Conservation (phyloP, 2,113 vertebrate genomes). For the Gallinago jamesoni region DNA sequence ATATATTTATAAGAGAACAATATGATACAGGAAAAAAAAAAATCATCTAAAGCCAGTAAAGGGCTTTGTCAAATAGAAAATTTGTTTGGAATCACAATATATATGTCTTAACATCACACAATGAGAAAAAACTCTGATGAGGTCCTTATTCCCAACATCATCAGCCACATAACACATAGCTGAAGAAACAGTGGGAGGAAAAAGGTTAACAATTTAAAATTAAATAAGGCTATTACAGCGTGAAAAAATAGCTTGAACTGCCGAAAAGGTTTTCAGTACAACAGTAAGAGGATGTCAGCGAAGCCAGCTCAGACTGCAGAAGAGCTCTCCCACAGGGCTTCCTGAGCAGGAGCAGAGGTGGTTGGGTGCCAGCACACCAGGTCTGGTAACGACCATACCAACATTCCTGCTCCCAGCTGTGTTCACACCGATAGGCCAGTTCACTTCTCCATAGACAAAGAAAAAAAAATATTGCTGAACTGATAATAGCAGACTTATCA, state of each 20-base stretch:
- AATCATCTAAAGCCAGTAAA: conserved; percentile 70
- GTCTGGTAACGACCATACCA: background rate
- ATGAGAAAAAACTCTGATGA: conserved; percentile 68
- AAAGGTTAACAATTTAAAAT: conserved; percentile 77
- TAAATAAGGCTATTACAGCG: conserved; percentile 72
- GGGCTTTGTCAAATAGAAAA: conserved; percentile 70
- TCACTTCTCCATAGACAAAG: background rate
- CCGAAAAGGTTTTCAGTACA: conserved; percentile 17
- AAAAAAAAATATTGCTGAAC: background rate
- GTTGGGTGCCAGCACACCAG: background rate
- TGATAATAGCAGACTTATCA: background rate
- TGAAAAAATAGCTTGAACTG: conserved; percentile 70
- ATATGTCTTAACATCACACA: conserved; percentile 69
- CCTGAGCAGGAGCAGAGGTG: background rate
- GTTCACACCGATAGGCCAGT: background rate
- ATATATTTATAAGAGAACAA: conserved; percentile 72
- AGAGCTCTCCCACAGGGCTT: background rate
- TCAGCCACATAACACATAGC: conserved; percentile 65
- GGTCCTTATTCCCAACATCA: conserved; percentile 68
- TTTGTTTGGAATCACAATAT: conserved; percentile 72
- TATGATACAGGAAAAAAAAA: conserved; percentile 65
- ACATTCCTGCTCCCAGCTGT: background rate
- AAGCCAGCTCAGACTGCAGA: background rate
- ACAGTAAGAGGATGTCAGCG: background rate
- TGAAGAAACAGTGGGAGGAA: conserved; percentile 71